These are phyloP conservation scores for Lineus longissimus DNA, from an alignment of 1,140 invertebrate species.

Conservation along the genomic window DNA sequence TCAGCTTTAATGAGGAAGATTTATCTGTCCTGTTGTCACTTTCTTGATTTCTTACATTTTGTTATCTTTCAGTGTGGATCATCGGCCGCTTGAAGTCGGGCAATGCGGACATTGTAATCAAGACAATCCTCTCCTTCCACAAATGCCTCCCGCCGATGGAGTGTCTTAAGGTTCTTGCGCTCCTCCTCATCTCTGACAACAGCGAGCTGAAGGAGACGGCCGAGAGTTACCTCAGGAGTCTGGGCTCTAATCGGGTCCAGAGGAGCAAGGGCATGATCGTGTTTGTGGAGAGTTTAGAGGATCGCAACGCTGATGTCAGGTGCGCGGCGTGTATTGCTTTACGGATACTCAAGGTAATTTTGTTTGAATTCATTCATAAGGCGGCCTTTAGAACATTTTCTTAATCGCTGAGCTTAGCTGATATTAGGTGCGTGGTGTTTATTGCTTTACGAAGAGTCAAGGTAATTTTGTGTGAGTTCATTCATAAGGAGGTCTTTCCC, in stretches of 20 bases:
- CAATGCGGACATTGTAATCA: slow-evolving; percentile 41
- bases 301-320: slow-evolving; percentile 38
- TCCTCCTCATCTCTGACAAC: slow-evolving; percentile 38
- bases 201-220: slow-evolving; percentile 42
- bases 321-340: slow-evolving; percentile 43
- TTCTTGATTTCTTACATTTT: slow-evolving; percentile 9
- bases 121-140: slow-evolving; percentile 37
- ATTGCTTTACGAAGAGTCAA: slow-evolving; percentile 38
- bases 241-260: neutral
- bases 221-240: slow-evolving; percentile 22
- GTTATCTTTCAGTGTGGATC: slow-evolving; percentile 41
- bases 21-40: neutral
- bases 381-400: neutral
- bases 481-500: neutral
- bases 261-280: slow-evolving; percentile 28
- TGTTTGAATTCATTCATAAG: neutral
- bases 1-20: too few species aligned
- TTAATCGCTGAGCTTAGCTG: slow-evolving; percentile 18
- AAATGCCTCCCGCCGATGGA: slow-evolving; percentile 36
- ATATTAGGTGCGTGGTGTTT: slow-evolving; percentile 42
- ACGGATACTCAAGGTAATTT: slow-evolving; percentile 35
- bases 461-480: slow-evolving; percentile 21
- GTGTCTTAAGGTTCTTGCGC: slow-evolving; percentile 44
- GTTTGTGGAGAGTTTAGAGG: slow-evolving; percentile 48
- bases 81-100: slow-evolving; percentile 37